Evolutionary conservation across 2,888 invertebrate genomes (phyloP).

Genomic region (Entomobrya proxima): DNA sequence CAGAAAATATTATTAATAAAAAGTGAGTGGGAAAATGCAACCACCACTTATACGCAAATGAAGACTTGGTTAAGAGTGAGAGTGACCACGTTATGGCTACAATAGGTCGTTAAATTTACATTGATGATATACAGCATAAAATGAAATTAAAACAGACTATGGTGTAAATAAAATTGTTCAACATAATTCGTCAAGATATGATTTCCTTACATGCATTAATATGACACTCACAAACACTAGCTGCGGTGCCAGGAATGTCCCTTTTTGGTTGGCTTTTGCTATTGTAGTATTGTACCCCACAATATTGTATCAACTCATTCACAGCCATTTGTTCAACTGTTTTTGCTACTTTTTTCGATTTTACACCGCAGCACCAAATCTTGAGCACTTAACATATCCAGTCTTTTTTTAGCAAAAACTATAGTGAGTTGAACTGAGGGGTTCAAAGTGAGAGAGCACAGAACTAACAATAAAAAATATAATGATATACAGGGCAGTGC

Average conservation of each 20-base stretch:
- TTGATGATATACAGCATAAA: neutral
- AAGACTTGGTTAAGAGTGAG: neutral
- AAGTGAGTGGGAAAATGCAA: conserved; percentile 37
- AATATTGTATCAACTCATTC: conserved; percentile 11
- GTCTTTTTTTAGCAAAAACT: neutral
- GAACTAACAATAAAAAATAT: conserved; percentile 3
- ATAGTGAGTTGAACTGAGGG: conserved; percentile 5
- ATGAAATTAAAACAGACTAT: conserved; percentile 42
- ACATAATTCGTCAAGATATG: conserved; percentile 52
- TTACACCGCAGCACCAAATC: neutral
- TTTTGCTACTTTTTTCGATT: neutral
- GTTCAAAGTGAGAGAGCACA: neutral
- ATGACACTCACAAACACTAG: neutral
- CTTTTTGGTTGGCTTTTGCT: neutral
- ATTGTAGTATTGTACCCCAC: neutral
- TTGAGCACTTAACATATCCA: neutral
- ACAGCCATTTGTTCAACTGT: conserved; percentile 1
- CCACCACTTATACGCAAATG: neutral
- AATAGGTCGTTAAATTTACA: conserved; percentile 39
- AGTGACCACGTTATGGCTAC: neutral
- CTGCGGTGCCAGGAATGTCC: neutral
- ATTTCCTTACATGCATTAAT: conserved; percentile 19
- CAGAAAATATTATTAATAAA: conserved; percentile 9
- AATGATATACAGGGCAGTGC: neutral
- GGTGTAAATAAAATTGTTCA: conserved; percentile 52